Evolutionary conservation across 2,888 invertebrate genomes (phyloP), one percentile per base, ranked within the genome.

Genomic region (Leuctra nigra): DNA sequence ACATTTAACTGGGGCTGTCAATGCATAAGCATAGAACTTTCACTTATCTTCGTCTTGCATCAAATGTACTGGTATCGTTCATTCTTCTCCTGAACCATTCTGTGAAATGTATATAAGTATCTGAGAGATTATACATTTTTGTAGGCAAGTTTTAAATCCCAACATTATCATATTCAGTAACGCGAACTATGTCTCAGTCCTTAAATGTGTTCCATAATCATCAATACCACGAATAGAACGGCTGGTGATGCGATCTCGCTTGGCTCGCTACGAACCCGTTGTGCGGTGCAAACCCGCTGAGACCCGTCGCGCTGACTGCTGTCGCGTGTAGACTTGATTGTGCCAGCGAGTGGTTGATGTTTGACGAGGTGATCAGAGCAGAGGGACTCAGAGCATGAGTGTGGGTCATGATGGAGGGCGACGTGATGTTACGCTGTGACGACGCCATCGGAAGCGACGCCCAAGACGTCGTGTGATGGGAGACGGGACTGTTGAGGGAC

Each of bases 211-310:
- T n/a, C n/a, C n/a, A n/a, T n/a, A n/a, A n/a, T n/a, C n/a, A n/a
- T 59, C 67, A 71, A 78, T 54, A 83, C 68, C 82, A 91, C 84
- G 69, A 92, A 92, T 7, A 89, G 85, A 24, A 91, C 77, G 71
- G 47, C 16, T 47, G 47, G 11, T 47, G 46, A 24, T 46, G 47
- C n/a, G 47, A 25, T 16, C 47, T 11, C 3, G 47, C 25, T 25
- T 47, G 47, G 3, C 36, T 36, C 13, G 14, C 47, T 14, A 23
- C 47, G 16, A 47, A 47, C 24, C 23, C 24, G 16, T 23, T n/a
- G 25, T 47, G 47, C 13, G 24, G 23, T 2, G 47, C 23, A 16
- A 47, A 47, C 7, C 47, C 47, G 6, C 47, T 24, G 24, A 47
- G 25, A 13, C n/a, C 47, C 9, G 47, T 16, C 2, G 25, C 23